Percentiles rank a stretch among this genome's conserved stretches.
Evolutionary conservation across 2,113 vertebrate species (phyloP).

Genomic region (Eptatretus burgeri): DNA sequence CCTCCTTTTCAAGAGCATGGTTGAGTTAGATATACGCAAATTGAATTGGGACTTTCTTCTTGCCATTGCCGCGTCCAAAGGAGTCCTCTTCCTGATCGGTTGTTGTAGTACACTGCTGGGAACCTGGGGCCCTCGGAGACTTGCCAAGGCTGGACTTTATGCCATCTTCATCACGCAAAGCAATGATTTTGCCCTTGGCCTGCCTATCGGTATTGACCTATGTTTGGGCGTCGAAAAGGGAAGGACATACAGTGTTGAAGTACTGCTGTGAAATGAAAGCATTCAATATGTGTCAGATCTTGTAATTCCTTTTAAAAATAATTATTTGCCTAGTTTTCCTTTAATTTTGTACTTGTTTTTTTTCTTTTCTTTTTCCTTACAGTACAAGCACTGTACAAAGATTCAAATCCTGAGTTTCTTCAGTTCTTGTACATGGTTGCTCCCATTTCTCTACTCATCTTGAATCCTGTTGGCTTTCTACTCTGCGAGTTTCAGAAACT

Average conservation of each 20-base stretch:
- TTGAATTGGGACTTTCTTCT: slow-evolving; percentile 81
- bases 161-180: slow-evolving; percentile 95
- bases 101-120: slow-evolving; percentile 51
- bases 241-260: too few species aligned
- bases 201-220: slow-evolving; percentile 43
- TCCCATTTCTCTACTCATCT: slow-evolving; percentile 68
- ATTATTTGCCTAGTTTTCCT: too few species aligned
- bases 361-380: slow-evolving; percentile 12
- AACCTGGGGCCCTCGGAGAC: slow-evolving; percentile 37
- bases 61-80: slow-evolving; percentile 69
- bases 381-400: slow-evolving; percentile 81
- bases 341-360: too few species aligned
- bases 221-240: too few species aligned
- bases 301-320: too few species aligned
- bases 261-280: slow-evolving; percentile 10
- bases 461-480: slow-evolving; percentile 76
- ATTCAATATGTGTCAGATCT: slow-evolving; percentile 9
- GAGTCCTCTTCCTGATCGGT: slow-evolving; percentile 45
- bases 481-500: slow-evolving; percentile 83
- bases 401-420: slow-evolving; percentile 65
- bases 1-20: slow-evolving; percentile 90
- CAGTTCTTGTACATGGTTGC: slow-evolving; percentile 95
- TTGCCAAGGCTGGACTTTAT: slow-evolving; percentile 74
- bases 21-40: slow-evolving; percentile 55
- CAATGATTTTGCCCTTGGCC: slow-evolving; percentile 93